Conservation (phyloP, 2,888 invertebrate genomes). For the Callinectes sapidus region DNA sequence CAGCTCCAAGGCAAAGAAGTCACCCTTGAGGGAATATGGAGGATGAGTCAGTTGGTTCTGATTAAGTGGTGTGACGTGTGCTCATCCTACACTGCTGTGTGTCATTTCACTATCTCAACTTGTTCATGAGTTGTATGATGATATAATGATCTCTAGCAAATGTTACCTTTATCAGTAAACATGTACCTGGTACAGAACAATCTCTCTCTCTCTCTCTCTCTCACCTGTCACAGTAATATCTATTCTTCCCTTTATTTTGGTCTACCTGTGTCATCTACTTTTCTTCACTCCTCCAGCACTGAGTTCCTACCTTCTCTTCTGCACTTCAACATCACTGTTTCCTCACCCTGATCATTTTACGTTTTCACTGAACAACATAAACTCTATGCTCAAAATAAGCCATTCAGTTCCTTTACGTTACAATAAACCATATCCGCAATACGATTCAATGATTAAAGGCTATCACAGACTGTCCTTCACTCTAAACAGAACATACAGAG, state of each 20-base stretch:
- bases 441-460: not conserved
- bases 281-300: not conserved
- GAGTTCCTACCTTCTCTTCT: not conserved
- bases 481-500: not conserved
- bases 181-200: not conserved
- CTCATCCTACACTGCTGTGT: not conserved
- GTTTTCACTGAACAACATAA: not conserved
- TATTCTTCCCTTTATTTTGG: not conserved
- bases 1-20: slow-evolving; percentile 95
- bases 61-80: not conserved
- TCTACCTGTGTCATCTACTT: not conserved
- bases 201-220: not conserved
- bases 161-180: not conserved
- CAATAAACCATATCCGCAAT: not conserved
- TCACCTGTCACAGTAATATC: not conserved
- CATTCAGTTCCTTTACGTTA: not conserved
- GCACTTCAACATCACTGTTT: not conserved
- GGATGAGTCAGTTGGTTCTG: slow-evolving; percentile 29
- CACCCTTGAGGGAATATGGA: slow-evolving; percentile 80
- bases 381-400: not conserved
- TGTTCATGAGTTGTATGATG: not conserved
- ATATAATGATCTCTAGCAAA: not conserved
- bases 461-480: not conserved
- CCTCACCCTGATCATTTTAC: not conserved
- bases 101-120: not conserved